These are phyloP conservation scores for Eupithecia vulgata DNA, from an alignment of 2,888 invertebrate species.

Conservation along the genomic window DNA sequence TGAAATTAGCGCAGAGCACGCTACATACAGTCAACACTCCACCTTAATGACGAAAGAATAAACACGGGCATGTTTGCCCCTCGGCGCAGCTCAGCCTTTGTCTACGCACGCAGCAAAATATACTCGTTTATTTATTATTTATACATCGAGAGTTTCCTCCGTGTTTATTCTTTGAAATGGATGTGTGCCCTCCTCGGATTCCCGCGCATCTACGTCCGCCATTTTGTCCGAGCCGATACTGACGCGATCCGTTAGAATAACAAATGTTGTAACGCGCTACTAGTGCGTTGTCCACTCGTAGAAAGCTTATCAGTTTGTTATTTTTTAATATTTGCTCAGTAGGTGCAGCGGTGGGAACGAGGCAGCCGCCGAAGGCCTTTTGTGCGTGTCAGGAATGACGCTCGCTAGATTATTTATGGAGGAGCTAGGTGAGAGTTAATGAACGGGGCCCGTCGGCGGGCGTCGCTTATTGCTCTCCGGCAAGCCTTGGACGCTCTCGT, in stretches of 20 bases:
- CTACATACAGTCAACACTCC: constrained; percentile 70
- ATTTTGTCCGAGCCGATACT: constrained; percentile 62
- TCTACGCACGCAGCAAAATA: constrained; percentile 77
- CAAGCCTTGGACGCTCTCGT: constrained; percentile 77
- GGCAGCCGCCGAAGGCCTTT: constrained; percentile 44
- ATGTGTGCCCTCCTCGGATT: constrained; percentile 65
- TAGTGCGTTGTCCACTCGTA: constrained; percentile 50
- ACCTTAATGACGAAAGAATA: constrained; percentile 80
- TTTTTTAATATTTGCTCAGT: constrained; percentile 63
- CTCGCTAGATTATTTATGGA: constrained; percentile 69
- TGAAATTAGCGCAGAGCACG: constrained; percentile 75
- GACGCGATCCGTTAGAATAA: constrained; percentile 67
- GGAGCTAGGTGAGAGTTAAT: constrained; percentile 72
- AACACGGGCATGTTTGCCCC: constrained; percentile 73
- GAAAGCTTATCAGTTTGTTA: constrained; percentile 63
- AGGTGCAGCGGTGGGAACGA: constrained; percentile 56
- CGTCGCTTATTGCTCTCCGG: constrained; percentile 79
- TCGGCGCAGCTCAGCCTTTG: constrained; percentile 71
- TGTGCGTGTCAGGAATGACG: constrained; percentile 53
- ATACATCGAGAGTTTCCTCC: constrained; percentile 77
- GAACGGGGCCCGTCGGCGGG: constrained; percentile 73
- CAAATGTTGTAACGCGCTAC: constrained; percentile 62
- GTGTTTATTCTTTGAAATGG: constrained; percentile 81
- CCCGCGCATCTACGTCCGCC: constrained; percentile 64
- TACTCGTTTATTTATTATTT: constrained; percentile 80